Conservation (phyloP, 1,140 invertebrate species). For the Mya arenaria region DNA sequence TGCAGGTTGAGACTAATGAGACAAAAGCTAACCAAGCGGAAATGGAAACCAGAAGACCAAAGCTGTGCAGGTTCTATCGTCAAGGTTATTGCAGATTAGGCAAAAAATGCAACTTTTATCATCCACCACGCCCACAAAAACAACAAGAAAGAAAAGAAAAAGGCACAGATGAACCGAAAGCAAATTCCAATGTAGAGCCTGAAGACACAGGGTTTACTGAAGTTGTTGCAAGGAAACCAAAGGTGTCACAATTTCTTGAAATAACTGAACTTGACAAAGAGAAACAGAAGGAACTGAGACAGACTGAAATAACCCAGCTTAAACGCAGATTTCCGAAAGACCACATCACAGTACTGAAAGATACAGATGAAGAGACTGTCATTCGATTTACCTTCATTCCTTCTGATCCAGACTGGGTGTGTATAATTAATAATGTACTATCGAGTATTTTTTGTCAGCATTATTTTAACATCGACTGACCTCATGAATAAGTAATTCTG, state of each 20-base stretch:
- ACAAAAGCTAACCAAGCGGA: neutral
- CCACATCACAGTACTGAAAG: conserved; percentile 48
- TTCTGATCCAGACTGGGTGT: conserved; percentile 77
- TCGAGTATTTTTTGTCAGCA: no score
- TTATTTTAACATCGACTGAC: no score
- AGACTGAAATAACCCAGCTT: conserved; percentile 67
- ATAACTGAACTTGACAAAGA: conserved; percentile 35
- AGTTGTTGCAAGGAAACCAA: conserved; percentile 21
- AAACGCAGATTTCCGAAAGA: conserved; percentile 67
- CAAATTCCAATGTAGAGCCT: no score
- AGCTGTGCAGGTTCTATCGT: conserved; percentile 58
- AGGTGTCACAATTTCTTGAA: conserved; percentile 27
- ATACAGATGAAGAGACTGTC: conserved; percentile 50
- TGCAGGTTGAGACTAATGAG: conserved; percentile 33
- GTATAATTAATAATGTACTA: conserved; percentile 12
- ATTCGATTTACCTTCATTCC: conserved; percentile 64
- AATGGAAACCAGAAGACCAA: neutral
- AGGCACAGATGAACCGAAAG: no score
- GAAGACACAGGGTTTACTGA: neutral
- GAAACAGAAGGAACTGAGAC: conserved; percentile 59
- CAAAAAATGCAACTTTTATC: conserved; percentile 62
- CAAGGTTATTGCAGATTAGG: conserved; percentile 65
- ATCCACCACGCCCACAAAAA: conserved; percentile 8
- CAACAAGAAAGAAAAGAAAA: neutral
- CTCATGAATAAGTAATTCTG: no score